Evolutionary conservation across 2,113 vertebrate species (phyloP).

Genomic region (Cheilinus undulatus): DNA sequence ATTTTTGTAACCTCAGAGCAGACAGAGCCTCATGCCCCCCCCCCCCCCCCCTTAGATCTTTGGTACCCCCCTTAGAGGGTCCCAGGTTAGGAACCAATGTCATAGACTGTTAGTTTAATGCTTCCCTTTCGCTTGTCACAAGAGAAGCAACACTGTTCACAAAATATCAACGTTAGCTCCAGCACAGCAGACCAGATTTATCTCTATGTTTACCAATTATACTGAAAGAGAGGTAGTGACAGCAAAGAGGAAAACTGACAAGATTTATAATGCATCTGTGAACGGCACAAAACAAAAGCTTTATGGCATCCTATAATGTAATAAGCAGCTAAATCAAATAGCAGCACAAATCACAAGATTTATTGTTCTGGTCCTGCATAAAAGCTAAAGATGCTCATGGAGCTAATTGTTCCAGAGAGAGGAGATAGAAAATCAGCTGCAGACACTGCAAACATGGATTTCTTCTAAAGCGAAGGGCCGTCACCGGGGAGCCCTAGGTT

Average conservation of each 20-base stretch:
- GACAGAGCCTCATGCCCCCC: too few species aligned
- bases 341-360: slow-evolving; percentile 76
- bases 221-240: slow-evolving; percentile 70
- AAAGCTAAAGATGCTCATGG: slow-evolving; percentile 73
- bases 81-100: too few species aligned
- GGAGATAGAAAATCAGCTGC: slow-evolving; percentile 40
- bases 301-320: slow-evolving; percentile 77
- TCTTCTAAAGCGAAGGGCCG: slow-evolving; percentile 51
- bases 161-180: slow-evolving; percentile 35
- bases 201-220: slow-evolving; percentile 60
- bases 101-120: too few species aligned
- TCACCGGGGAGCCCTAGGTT: slow-evolving; percentile 46
- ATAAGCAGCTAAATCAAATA: slow-evolving; percentile 81
- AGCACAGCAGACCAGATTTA: slow-evolving; percentile 28
- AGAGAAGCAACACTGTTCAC: neutral
- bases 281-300: slow-evolving; percentile 72
- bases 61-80: too few species aligned
- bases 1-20: too few species aligned
- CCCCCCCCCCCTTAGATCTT: too few species aligned
- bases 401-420: slow-evolving; percentile 64
- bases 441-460: slow-evolving; percentile 23
- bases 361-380: slow-evolving; percentile 71
- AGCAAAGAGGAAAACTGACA: slow-evolving; percentile 53
- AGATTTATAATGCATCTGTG: slow-evolving; percentile 71
- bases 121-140: neutral